phyloP scores from a whole-genome alignment of 1,140 invertebrate species.

The Dinothrombium tinctorium region DNA sequence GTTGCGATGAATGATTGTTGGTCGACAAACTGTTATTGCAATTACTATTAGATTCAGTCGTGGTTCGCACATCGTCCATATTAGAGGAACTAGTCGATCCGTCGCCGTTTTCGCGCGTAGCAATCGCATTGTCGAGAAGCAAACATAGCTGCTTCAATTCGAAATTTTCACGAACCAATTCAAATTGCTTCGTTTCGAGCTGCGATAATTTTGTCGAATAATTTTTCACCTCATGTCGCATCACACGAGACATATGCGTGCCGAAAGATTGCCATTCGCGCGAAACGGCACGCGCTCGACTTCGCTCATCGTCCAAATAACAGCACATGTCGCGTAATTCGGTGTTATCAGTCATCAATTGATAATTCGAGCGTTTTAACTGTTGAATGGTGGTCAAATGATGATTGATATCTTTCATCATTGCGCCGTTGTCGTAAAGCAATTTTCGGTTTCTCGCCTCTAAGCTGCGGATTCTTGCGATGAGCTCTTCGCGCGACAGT shows the following conservation, averaged over 20 bases:
- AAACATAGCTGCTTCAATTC: conserved; percentile 43
- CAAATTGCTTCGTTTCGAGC: conserved; percentile 73
- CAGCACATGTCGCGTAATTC: conserved; percentile 84
- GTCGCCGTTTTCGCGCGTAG: neutral
- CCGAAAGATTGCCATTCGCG: conserved; percentile 91
- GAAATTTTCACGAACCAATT: conserved; percentile 80
- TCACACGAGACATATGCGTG: conserved; percentile 82
- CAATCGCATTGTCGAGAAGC: neutral
- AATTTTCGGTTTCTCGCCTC: conserved; percentile 40
- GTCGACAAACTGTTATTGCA: neutral
- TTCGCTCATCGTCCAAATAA: conserved; percentile 85
- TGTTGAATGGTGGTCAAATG: conserved; percentile 40
- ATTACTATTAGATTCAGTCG: neutral
- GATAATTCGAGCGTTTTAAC: conserved; percentile 63
- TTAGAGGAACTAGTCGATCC: neutral
- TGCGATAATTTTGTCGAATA: conserved; percentile 80
- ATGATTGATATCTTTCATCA: conserved; percentile 22
- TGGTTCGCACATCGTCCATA: neutral
- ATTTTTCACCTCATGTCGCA: conserved; percentile 83
- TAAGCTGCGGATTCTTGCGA: conserved; percentile 45
- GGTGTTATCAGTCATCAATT: conserved; percentile 71
- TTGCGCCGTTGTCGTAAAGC: conserved; percentile 35
- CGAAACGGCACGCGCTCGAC: conserved; percentile 72
- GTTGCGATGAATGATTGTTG: neutral
- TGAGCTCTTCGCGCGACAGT: conserved; percentile 39